Conservation (phyloP, 2,888 invertebrate genomes). For the Drosophila austrosaltans region DNA sequence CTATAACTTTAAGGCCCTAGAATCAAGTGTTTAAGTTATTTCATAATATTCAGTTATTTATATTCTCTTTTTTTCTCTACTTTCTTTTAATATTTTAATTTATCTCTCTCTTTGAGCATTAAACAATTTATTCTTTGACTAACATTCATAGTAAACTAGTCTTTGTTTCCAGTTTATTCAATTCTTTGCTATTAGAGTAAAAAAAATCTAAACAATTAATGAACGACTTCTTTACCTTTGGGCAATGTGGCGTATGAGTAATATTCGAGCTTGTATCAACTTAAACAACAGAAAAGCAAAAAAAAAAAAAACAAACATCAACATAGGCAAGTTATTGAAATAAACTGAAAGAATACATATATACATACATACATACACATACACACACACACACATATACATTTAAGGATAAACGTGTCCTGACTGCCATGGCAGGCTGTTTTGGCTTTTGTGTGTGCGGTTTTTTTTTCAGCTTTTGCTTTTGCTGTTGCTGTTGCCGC, state of each 20-base stretch:
- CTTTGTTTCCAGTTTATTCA: too few species aligned
- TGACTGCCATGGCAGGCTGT: constrained; percentile 26
- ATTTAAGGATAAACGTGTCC: constrained; percentile 37
- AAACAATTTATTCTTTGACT: too few species aligned
- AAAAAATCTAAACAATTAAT: not conserved
- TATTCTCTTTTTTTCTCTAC: too few species aligned
- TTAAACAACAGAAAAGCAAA: constrained; percentile 10
- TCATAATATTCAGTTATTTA: too few species aligned
- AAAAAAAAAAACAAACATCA: constrained; percentile 22
- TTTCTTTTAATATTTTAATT: too few species aligned
- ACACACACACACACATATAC: constrained; percentile 14
- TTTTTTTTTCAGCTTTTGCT: not conserved
- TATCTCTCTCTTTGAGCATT: too few species aligned
- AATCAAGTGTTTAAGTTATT: too few species aligned
- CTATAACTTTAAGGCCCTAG: too few species aligned
- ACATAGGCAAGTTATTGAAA: constrained; percentile 69
- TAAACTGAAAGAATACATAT: constrained; percentile 70
- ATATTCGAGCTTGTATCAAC: constrained; percentile 46
- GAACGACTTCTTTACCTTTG: constrained; percentile 10
- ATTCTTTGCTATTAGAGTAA: too few species aligned
- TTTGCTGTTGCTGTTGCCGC: constrained; percentile 33
- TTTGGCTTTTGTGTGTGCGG: constrained; percentile 43
- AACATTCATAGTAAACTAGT: too few species aligned
- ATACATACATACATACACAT: constrained; percentile 20
- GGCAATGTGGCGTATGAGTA: constrained; percentile 71